Evolutionary conservation across 2,797 vertebrate species (phyloP), one percentile per base, ranked within the genome.

Genomic region (Carduelis carduelis): DNA sequence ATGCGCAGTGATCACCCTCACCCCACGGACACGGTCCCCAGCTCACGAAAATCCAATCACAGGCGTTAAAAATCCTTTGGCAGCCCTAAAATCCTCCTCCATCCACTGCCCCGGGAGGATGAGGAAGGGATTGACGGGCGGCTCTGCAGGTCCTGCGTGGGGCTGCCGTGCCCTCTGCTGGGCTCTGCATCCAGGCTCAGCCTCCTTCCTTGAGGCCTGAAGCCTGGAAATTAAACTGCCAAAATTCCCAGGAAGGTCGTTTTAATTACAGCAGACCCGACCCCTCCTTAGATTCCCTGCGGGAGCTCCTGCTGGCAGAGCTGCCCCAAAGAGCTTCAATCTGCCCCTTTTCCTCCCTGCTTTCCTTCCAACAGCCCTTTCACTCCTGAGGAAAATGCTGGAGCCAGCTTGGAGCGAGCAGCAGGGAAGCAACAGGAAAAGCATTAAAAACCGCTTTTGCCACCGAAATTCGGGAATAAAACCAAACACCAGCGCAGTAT

Each of bases 131-230:
- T 6, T 2, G 47, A 24, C 12, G 4, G 61, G 65, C 24, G 65
- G 50, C 57, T 37, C 50, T 14, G 53, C 37, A 8, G n/a, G 11
- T 44, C 14, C 52, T 80, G 52, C 10, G 21, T 1, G 83, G 60
- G 35, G 63, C 87, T 92, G 81, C 57, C 64, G 11, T 91, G 93
- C 85, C 94, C 95, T 92, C 96, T 96, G 83, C 92, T 52, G 95
- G 94, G 65, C 89, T 59, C 50, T 4, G 53, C 28, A 1, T 16
- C 44, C 53, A 13, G 3, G 10, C 66, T 55, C 49, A 8, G 28
- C 6, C 41, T 68, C 7, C 35, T 44, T 69, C 70, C n/a, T 8
- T 0, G 19, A 32, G 57, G 37, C 47, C 70, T 13, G 56, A 32
- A 61, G 11, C 32, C 18, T 3, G 6, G 30, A 32, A 76, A 64